These are phyloP conservation scores for Nowickia ferox DNA, from an alignment of 2,888 invertebrate species.

Conservation along the genomic window DNA sequence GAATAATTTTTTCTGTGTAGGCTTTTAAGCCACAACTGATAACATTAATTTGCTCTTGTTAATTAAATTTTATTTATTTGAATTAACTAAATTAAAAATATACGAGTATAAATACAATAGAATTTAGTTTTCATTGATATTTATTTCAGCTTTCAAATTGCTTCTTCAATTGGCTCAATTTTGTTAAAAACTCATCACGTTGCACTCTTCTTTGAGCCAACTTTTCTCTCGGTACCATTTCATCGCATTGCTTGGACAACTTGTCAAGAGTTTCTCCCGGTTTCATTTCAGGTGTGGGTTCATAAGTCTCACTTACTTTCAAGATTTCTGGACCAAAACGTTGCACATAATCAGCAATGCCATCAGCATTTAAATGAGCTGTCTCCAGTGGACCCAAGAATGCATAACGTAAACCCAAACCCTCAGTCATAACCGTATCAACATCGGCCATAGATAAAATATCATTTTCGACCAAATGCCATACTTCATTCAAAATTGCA, in stretches of 20 bases:
- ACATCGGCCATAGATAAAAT: conserved; percentile 93
- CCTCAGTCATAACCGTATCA: conserved; percentile 96
- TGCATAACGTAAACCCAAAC: conserved; percentile 97
- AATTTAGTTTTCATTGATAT: conserved; percentile 7
- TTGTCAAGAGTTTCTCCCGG: conserved; percentile 87
- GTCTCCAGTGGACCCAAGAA: conserved; percentile 97
- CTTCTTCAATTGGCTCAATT: conserved; percentile 90
- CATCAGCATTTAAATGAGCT: conserved; percentile 96
- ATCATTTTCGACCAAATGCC: conserved; percentile 92
- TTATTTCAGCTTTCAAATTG: conserved; percentile 84
- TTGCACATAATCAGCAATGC: conserved; percentile 86
- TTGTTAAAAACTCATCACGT: conserved; percentile 92
- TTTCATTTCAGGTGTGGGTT: conserved; percentile 88
- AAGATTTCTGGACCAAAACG: conserved; percentile 86
- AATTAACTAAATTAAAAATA: no score
- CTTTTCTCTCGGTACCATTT: conserved; percentile 88
- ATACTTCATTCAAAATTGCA: conserved; percentile 95
- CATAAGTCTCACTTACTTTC: conserved; percentile 88
- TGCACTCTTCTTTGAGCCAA: conserved; percentile 89
- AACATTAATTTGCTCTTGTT: no score
- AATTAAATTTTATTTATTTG: no score
- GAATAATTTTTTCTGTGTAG: no score
- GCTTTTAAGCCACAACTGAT: no score
- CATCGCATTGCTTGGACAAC: conserved; percentile 89
- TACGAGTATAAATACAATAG: no score